A percentile compares a stretch with the other conserved stretches of the same genome.
phyloP scores from a whole-genome alignment of 2,888 invertebrate species.

The Punctoribates punctum region DNA sequence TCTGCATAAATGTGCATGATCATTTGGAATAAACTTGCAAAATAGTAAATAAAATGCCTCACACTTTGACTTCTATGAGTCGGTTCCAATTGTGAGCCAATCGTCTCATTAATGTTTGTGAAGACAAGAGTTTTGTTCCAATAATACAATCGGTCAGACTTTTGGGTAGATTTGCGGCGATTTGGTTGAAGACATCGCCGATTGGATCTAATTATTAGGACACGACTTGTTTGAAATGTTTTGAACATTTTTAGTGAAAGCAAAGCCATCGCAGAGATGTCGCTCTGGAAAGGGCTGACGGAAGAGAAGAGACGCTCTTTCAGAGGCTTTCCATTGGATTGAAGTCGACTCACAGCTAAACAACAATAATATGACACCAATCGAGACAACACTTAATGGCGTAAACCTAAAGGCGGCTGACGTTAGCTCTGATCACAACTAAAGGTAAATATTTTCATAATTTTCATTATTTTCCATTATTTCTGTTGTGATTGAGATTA shows the following conservation, averaged over 20 bases:
- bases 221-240: background rate
- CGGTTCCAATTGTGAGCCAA: background rate
- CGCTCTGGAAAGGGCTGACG: too few relatives aligned
- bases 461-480: background rate
- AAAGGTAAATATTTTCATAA: background rate
- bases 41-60: background rate
- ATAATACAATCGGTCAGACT: slow-evolving; percentile 4
- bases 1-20: too few relatives aligned
- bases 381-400: background rate
- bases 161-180: background rate
- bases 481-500: background rate
- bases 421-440: background rate
- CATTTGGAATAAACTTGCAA: too few relatives aligned
- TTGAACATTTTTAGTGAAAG: too few relatives aligned
- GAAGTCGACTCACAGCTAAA: too few relatives aligned
- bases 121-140: background rate
- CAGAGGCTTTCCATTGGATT: too few relatives aligned
- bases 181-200: background rate
- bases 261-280: too few relatives aligned
- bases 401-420: background rate
- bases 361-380: background rate
- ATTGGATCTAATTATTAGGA: background rate
- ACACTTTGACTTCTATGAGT: background rate
- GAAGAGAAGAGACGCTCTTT: too few relatives aligned
- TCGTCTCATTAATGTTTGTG: slow-evolving; percentile 8